Percentiles rank a stretch among this genome's conserved stretches.
Conservation (phyloP, 2,797 vertebrate species). For the Limosa lapponica region DNA sequence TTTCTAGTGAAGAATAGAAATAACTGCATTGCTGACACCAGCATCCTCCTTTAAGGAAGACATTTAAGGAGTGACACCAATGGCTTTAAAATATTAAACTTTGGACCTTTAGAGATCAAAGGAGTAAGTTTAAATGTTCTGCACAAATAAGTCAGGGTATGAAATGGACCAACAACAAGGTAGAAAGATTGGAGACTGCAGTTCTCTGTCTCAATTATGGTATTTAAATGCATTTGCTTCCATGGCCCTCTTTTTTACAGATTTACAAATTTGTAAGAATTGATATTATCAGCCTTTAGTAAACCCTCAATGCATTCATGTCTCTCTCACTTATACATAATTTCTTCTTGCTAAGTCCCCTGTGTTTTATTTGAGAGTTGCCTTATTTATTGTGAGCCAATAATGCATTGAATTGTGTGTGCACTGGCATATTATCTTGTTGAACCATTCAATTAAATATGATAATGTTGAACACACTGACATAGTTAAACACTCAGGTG, state of each 20-base stretch:
- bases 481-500: conserved; percentile 83
- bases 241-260: background rate
- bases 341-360: conserved; percentile 46
- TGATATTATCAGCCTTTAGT: conserved; percentile 47
- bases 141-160: background rate
- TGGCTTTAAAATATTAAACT: background rate
- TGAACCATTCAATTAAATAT: conserved; percentile 86
- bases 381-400: conserved; percentile 76
- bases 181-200: background rate
- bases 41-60: background rate
- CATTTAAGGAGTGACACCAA: background rate
- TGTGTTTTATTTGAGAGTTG: conserved; percentile 67
- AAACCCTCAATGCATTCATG: conserved; percentile 22
- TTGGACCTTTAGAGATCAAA: background rate
- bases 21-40: background rate
- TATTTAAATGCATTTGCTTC: background rate
- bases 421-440: conserved; percentile 80
- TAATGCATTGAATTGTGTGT: conserved; percentile 73
- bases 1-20: background rate
- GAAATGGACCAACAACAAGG: background rate
- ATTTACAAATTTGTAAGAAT: conserved; percentile 45
- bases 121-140: background rate
- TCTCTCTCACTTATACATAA: conserved; percentile 29
- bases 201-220: background rate
- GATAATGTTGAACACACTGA: conserved; percentile 80